phyloP scores from a whole-genome alignment of 2,888 invertebrate genomes.

The Noctua pronuba region DNA sequence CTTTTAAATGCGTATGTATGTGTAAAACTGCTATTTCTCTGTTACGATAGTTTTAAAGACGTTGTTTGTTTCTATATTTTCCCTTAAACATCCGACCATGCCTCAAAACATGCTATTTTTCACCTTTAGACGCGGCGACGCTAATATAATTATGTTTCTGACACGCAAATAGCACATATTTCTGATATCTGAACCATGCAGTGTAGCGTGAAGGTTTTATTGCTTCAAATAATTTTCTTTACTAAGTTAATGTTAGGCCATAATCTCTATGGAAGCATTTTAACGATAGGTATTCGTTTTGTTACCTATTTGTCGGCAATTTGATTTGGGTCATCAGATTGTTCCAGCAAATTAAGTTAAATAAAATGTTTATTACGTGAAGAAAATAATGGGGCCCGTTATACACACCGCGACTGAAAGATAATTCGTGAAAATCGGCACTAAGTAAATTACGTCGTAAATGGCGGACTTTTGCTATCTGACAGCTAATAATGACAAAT shows the following conservation, averaged over 20 bases:
- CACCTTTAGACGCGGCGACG: constrained; percentile 46
- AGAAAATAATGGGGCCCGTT: neutral
- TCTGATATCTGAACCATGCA: constrained; percentile 55
- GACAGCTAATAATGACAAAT: neutral
- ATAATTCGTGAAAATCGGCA: neutral
- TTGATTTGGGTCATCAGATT: constrained; percentile 56
- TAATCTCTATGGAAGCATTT: constrained; percentile 46
- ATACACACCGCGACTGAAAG: neutral
- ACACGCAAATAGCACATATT: constrained; percentile 55
- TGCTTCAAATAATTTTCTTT: constrained; percentile 47
- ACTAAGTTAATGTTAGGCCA: constrained; percentile 35
- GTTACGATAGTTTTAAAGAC: neutral
- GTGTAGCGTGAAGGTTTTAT: constrained; percentile 54
- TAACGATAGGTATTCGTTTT: constrained; percentile 50
- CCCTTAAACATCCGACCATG: neutral
- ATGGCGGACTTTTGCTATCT: neutral
- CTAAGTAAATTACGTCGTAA: neutral
- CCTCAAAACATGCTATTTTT: constrained; percentile 39
- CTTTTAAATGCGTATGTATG: too few relatives aligned
- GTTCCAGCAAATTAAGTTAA: constrained; percentile 29
- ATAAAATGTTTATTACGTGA: constrained; percentile 14
- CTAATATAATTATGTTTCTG: constrained; percentile 56
- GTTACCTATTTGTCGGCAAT: constrained; percentile 34
- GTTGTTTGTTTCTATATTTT: constrained; percentile 10
- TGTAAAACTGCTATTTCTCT: too few relatives aligned